A percentile compares a stretch with the other conserved stretches of the same genome.
Conservation (phyloP, 1,140 invertebrate genomes). For the Phocides pigmalion region DNA sequence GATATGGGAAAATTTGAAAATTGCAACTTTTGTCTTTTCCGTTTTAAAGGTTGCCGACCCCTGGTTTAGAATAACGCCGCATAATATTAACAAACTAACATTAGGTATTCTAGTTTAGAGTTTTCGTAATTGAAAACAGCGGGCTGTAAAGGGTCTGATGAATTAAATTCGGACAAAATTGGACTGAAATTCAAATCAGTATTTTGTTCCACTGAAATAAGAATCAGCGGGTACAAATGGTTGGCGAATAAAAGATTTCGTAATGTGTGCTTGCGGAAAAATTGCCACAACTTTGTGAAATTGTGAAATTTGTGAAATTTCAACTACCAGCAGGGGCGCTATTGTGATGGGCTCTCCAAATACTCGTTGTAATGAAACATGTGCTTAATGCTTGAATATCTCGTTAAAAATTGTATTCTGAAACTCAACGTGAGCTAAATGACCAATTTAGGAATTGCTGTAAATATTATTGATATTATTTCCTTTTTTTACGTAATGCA, state of each 20-base stretch:
- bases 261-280: conserved; percentile 1
- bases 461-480: too few species aligned
- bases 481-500: too few species aligned
- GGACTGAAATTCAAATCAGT: conserved; percentile 17
- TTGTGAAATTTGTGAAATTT: too few species aligned
- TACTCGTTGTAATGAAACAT: neutral
- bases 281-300: neutral
- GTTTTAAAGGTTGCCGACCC: too few species aligned
- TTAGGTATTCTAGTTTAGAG: conserved; percentile 18
- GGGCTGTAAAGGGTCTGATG: conserved; percentile 13
- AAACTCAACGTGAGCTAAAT: too few species aligned
- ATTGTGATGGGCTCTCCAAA: neutral
- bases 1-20: too few species aligned
- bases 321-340: neutral
- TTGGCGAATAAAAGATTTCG: conserved; percentile 7
- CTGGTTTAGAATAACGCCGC: too few species aligned
- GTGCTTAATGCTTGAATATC: neutral
- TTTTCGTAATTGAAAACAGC: conserved; percentile 28
- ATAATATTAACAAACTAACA: conserved; percentile 15
- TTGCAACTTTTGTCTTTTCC: too few species aligned
- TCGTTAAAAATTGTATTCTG: too few species aligned
- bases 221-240: neutral
- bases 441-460: too few species aligned
- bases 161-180: conserved; percentile 24
- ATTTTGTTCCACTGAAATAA: neutral